Evolutionary conservation across 2,797 vertebrate species (phyloP), one percentile per base, ranked within the genome.

Genomic region (Hippoglossus hippoglossus): DNA sequence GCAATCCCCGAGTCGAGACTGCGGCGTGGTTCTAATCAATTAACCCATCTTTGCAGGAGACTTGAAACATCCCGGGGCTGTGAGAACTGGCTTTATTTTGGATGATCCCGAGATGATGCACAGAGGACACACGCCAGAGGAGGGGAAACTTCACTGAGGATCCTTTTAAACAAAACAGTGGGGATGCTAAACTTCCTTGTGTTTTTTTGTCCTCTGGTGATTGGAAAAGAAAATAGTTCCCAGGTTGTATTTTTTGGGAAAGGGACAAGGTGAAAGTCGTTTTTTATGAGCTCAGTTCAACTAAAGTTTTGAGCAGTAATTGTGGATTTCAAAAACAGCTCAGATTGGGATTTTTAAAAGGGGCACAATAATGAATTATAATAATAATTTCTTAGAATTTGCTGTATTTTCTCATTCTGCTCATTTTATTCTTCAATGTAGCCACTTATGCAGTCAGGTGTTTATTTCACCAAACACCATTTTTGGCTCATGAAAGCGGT

Each of bases 11-110:
- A 15, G 55, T 50, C 18, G 63, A 69, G 73, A 77, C 63, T 41
- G 7, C 66, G 22, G 64, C 78, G 79, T 84, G 88, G 70, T 86
- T 93, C 73, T 58, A 91, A 93, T 92, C 87, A 89, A 90, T 94
- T 88, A 90, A 84, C 71, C 72, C 53, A 25, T 87, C 73, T 74
- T 64, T 74, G 70, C 10, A 7, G 74, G 80, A 78, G 80, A 89
- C 72, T 73, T 46, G 85, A 91, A 92, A 90, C 77, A 88, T 85
- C 86, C 84, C 5, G 46, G 55, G 81, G 79, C 80, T 80, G 72
- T 85, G 87, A 79, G 86, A 84, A 85, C 68, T 49, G 73, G 44
- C 75, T 85, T 89, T 83, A 79, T 90, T 89, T 89, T 86, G 82
- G 80, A 90, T 67, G 65, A 77, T 77, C 80, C 80, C 69, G 24